Evolutionary conservation across 2,113 vertebrate species (phyloP).

Genomic region (Psilopsiagon aurifrons): DNA sequence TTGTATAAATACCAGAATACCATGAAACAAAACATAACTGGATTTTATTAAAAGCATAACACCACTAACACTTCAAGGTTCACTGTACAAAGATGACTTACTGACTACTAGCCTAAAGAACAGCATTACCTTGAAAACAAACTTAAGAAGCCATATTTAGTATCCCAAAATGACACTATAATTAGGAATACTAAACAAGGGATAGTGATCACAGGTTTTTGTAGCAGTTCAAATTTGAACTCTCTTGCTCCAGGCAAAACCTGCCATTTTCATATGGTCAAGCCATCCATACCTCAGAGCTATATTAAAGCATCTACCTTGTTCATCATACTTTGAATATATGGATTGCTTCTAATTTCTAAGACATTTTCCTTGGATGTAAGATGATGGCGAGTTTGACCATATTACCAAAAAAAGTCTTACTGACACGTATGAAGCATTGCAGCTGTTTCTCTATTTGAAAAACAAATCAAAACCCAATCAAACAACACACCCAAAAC

Average conservation of each 20-base stretch:
- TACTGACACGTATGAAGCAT: neutral
- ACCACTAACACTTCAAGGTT: conserved; percentile 13
- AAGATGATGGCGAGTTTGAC: neutral
- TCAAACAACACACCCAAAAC: neutral
- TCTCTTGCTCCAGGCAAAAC: neutral
- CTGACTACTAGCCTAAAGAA: neutral
- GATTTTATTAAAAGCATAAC: conserved; percentile 27
- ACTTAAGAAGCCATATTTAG: neutral
- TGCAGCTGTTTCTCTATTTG: neutral
- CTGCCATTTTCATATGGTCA: neutral
- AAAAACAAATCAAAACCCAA: neutral
- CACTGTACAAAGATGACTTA: neutral
- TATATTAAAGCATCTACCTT: neutral
- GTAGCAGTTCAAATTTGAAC: neutral
- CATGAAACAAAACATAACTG: conserved; percentile 13
- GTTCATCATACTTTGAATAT: neutral
- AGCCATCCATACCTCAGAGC: neutral
- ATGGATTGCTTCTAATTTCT: neutral
- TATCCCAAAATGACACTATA: neutral
- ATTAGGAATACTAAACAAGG: neutral
- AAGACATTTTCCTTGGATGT: neutral
- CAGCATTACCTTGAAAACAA: conserved; percentile 6
- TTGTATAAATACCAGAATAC: conserved; percentile 25
- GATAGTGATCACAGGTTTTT: neutral
- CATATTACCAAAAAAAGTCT: neutral